phyloP scores from a whole-genome alignment of 2,113 vertebrate species.

The Pygoscelis adeliae region DNA sequence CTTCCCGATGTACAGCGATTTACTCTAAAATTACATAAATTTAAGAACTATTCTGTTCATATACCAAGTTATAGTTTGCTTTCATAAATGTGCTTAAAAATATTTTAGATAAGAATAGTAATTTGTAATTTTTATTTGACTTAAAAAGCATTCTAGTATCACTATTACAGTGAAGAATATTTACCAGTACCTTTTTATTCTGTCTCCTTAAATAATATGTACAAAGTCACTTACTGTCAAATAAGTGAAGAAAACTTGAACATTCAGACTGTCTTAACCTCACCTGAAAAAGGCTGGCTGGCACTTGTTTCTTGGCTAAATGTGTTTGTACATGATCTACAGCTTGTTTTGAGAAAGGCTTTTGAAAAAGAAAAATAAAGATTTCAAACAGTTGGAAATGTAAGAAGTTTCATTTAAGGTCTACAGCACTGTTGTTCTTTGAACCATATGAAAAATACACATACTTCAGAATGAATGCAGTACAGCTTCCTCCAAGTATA shows the following conservation, averaged over 20 bases:
- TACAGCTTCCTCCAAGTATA: fast-evolving
- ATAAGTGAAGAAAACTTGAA: background rate
- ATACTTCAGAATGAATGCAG: fast-evolving
- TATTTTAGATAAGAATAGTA: background rate
- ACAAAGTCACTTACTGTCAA: background rate
- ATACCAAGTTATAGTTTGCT: background rate
- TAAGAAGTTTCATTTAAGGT: background rate
- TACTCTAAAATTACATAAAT: background rate
- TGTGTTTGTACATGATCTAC: slow-evolving; percentile 96
- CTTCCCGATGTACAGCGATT: background rate
- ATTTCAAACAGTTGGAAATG: background rate
- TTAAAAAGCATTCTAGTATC: background rate
- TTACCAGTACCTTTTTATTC: background rate
- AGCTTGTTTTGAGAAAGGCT: slow-evolving; percentile 94
- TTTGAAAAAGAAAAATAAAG: slow-evolving; percentile 43
- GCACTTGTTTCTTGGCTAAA: slow-evolving; percentile 91
- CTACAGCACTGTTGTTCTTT: background rate
- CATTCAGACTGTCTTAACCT: background rate
- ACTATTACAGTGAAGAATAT: background rate
- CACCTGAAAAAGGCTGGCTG: slow-evolving; percentile 94
- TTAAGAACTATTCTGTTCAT: background rate
- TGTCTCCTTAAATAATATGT: background rate
- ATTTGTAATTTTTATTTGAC: background rate
- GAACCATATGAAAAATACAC: background rate
- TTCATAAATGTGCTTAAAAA: background rate